These are phyloP conservation scores for Drosophila limbata DNA, from an alignment of 2,888 invertebrate species.

Conservation along the genomic window DNA sequence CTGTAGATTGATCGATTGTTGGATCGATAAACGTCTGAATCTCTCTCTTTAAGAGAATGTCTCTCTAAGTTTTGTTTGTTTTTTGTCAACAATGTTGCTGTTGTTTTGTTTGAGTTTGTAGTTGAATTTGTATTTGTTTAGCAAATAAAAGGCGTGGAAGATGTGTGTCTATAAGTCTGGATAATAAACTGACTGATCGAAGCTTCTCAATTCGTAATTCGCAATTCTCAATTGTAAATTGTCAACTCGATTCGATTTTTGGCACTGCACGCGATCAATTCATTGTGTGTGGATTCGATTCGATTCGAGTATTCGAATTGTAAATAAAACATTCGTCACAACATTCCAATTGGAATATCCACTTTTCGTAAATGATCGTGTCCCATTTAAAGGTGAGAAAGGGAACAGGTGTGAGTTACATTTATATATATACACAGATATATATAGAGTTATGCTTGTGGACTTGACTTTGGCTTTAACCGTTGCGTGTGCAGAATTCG, in stretches of 20 bases:
- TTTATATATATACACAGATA: not conserved
- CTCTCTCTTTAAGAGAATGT: not conserved
- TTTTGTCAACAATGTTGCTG: not conserved
- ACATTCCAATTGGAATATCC: slow-evolving; percentile 18
- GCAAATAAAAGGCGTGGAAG: slow-evolving; percentile 3
- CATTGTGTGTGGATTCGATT: not conserved
- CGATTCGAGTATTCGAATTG: slow-evolving; percentile 6
- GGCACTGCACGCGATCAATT: slow-evolving; percentile 6
- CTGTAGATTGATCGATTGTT: not conserved
- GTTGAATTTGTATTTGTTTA: not conserved
- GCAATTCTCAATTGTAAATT: not conserved
- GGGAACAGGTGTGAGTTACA: not conserved
- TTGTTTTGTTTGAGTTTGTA: not conserved
- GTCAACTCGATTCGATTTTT: not conserved
- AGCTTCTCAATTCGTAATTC: slow-evolving; percentile 1
- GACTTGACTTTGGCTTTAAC: slow-evolving; percentile 50
- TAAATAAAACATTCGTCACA: slow-evolving; percentile 3
- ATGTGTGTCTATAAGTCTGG: slow-evolving; percentile 12
- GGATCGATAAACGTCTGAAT: not conserved
- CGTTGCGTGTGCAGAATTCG: slow-evolving; percentile 45
- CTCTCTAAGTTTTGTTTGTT: not conserved
- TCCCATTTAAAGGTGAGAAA: not conserved
- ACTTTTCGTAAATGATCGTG: slow-evolving; percentile 8
- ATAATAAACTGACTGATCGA: not conserved
- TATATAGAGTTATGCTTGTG: not conserved